These are phyloP conservation scores for Acrocephalus scirpaceus DNA, from an alignment of 2,797 vertebrate genomes.

Conservation along the genomic window DNA sequence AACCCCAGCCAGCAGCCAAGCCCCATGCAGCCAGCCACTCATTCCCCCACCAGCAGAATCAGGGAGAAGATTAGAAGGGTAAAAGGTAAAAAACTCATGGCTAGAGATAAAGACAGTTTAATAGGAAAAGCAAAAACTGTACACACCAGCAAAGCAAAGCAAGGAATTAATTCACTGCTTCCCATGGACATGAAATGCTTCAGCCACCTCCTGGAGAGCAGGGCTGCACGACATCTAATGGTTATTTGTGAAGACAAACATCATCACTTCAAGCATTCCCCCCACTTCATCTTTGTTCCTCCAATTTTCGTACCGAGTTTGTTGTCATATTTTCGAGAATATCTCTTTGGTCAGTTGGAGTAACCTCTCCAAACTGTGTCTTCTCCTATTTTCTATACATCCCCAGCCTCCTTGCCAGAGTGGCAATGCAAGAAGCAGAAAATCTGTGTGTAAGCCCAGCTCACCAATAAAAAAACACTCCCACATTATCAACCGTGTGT, in stretches of 20 bases:
- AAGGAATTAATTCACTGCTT: neutral
- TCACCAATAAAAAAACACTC: neutral
- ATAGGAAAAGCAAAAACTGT: neutral
- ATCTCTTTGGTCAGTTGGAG: neutral
- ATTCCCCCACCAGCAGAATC: no score
- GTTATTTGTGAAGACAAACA: neutral
- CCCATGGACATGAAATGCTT: neutral
- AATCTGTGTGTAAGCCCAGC: neutral
- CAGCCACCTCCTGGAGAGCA: neutral
- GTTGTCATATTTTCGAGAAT: neutral
- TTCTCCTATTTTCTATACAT: neutral
- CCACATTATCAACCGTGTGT: neutral
- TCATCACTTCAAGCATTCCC: fast-evolving
- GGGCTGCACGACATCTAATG: fast-evolving
- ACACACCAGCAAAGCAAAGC: neutral
- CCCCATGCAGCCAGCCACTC: fast-evolving
- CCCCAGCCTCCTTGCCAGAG: neutral
- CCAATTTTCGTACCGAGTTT: neutral
- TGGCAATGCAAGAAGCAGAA: neutral
- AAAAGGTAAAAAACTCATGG: neutral
- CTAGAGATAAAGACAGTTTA: neutral
- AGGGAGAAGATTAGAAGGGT: neutral
- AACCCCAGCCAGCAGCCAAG: neutral
- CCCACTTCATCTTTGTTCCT: neutral
- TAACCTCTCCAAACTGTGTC: neutral